These are phyloP conservation scores for Micromussa lordhowensis DNA, from an alignment of 92 coral and sea anemone species.

Conservation along the genomic window DNA sequence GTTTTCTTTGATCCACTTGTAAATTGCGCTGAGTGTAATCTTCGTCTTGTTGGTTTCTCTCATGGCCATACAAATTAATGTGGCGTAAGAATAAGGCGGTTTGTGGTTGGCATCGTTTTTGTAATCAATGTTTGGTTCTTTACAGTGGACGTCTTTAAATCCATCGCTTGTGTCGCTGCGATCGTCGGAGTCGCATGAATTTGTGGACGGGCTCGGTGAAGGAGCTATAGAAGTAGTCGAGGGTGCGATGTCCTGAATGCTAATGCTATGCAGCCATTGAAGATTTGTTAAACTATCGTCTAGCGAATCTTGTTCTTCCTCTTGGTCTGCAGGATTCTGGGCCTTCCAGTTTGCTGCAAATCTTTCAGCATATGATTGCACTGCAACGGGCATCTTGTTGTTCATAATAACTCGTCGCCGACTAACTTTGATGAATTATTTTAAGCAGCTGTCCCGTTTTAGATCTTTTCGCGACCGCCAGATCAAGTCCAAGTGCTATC, in stretches of 20 bases:
- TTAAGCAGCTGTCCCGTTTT: slow-evolving; percentile 38
- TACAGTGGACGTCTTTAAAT: slow-evolving; percentile 66
- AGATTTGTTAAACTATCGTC: slow-evolving; percentile 96
- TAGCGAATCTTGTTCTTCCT: slow-evolving; percentile 68
- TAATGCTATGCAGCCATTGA: slow-evolving; percentile 94
- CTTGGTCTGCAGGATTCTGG: slow-evolving; percentile 78
- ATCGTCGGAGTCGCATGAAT: slow-evolving; percentile 79
- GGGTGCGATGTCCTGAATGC: slow-evolving; percentile 88
- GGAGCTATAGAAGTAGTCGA: slow-evolving; percentile 59
- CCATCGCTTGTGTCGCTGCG: slow-evolving; percentile 88
- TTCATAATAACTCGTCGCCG: slow-evolving; percentile 66
- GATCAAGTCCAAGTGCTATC: slow-evolving; percentile 1
- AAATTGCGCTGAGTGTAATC: slow-evolving; percentile 96
- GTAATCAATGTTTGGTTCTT: slow-evolving; percentile 87
- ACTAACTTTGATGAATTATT: neutral
- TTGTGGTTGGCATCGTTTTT: slow-evolving; percentile 90
- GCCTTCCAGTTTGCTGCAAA: slow-evolving; percentile 99
- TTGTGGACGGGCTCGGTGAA: slow-evolving; percentile 67
- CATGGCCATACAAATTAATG: slow-evolving; percentile 99
- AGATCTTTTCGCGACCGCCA: neutral
- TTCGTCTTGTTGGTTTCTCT: slow-evolving; percentile 94
- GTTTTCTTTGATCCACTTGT: slow-evolving; percentile 98
- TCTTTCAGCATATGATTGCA: slow-evolving; percentile 92
- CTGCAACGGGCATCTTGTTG: slow-evolving; percentile 75
- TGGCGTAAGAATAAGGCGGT: slow-evolving; percentile 98